phyloP scores from a whole-genome alignment of 2,797 vertebrate genomes.

The Girardinus metallicus region DNA sequence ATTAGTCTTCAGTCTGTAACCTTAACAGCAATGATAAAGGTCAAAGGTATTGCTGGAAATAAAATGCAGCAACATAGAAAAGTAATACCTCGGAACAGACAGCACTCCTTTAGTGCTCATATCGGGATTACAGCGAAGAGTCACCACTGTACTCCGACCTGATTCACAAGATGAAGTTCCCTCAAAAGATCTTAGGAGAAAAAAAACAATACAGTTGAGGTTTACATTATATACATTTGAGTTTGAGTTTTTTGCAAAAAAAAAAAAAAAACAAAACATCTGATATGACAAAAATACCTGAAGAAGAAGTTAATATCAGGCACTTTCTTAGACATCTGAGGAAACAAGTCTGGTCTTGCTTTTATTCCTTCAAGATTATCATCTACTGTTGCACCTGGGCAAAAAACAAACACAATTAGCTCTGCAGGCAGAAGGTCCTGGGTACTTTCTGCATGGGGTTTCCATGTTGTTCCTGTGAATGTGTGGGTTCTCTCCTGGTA shows the following conservation, averaged over 20 bases:
- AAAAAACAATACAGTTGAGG: slow-evolving; percentile 3
- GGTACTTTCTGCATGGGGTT: not conserved
- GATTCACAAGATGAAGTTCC: slow-evolving; percentile 89
- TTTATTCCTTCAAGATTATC: slow-evolving; percentile 82
- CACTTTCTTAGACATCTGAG: slow-evolving; percentile 79
- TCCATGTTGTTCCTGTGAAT: not conserved
- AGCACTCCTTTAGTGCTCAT: slow-evolving; percentile 85
- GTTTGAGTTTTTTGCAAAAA: not conserved
- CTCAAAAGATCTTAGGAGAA: slow-evolving; percentile 84
- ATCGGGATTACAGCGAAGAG: slow-evolving; percentile 88
- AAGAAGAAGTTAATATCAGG: slow-evolving; percentile 95
- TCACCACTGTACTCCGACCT: slow-evolving; percentile 91
- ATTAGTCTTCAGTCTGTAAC: not conserved
- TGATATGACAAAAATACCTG: slow-evolving; percentile 78
- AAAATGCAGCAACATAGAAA: not conserved
- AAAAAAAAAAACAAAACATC: not conserved
- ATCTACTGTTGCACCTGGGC: slow-evolving; percentile 87
- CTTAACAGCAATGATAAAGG: not conserved
- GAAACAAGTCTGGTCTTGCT: slow-evolving; percentile 83
- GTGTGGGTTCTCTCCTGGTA: not conserved
- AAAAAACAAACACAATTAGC: slow-evolving; percentile 1
- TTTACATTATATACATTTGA: not conserved
- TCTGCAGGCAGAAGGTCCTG: not conserved
- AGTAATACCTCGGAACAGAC: slow-evolving; percentile 88
- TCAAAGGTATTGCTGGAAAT: not conserved